Evolutionary conservation across 2,797 vertebrate genomes (phyloP), one percentile per base, ranked within the genome.

Genomic region (Sebastes matsubarae): DNA sequence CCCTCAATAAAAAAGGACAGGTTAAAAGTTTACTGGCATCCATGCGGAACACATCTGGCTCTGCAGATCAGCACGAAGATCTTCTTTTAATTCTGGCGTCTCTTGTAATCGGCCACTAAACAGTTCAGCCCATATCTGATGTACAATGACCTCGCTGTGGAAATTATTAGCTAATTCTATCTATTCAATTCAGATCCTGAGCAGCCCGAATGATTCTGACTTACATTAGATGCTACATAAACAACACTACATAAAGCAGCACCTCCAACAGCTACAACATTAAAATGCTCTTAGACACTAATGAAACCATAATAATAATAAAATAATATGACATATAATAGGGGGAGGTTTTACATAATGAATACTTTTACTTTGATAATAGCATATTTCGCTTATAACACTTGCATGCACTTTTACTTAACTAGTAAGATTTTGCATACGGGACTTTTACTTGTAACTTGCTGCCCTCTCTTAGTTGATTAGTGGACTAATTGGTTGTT

Each of bases 21-120:
- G 90, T 93, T 94, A 89, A 94, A 92, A 87, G 89, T 94, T 95
- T 93, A 93, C 80, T 82, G 83, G 82, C 83, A 72, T 87, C 87
- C 84, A 86, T 36, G 84, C 73, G 13, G 86, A 94, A 92, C 80
- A 86, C 57, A 22, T 71, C 61, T 81, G 79, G 70, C 82, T 84
- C 63, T 64, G 64, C 34, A 63, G 70, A 84, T 75, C 59, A 68
- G 75, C 60, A 61, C 54, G 8, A 25, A 75, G 68, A 74, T 42
- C 50, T 2, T 73, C 27, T 55, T 75, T 71, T 25, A 58, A 55
- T 55, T 60, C 25, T 24, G 10, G 34, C 29, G 16, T 58, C 77
- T 42, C 20, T 52, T 46, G 2, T 55, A 77, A 77, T 42, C 16
- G 8, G 25, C 25, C 36, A 63, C 2, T 46, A 52, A 55, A 68